Evolutionary conservation across 1,140 invertebrate genomes (phyloP), one percentile per base, ranked within the genome.

Genomic region (Nasonia longicornis): DNA sequence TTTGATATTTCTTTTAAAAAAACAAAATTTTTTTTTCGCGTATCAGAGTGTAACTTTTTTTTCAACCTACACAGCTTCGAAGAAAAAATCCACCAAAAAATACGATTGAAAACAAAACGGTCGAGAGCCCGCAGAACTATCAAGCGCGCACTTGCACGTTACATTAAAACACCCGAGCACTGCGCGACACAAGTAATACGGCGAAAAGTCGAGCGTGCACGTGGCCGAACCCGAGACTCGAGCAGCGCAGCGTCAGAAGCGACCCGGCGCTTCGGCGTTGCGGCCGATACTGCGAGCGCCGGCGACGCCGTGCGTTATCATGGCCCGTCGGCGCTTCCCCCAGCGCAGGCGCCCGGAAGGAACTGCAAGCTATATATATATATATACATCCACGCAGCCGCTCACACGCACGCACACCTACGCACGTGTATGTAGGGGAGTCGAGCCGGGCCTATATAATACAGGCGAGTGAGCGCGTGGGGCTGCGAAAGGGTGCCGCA

Each of bases 191-290:
- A 16, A 35, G 31, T 35, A 35, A 35, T 67, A 67, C 64, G 38
- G 52, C 52, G 52, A n/a, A 16, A 20, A 58, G 52, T 42, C 64
- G 64, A 67, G 58, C 22, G 29, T 16, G 58, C 74, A 22, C n/a
- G 74, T 73, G 45, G 58, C 45, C 52, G 71, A 67, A 79, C 74
- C 10, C 10, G 38, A 16, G 58, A 70, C 74, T 0, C 42, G 42
- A 63, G 64, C 10, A 7, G 64, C 64, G 26, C 64, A 12, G 20
- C 64, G 64, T 29, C n/a, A 3, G 26, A 67, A 58, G 80, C 85
- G 85, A 86, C 82, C 79, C 85, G 85, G 85, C 85, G 85, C 80
- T 82, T 83, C 85, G 85, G 85, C 85, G 85, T 86, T 85, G 67
- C 84, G 73, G 83, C 86, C 86, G 85, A 84, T 83, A 88, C 87